A percentile compares a stretch with the other conserved stretches of the same genome.
Conservation (phyloP, 2,797 vertebrate genomes). For the Crocidura indochinensis region DNA sequence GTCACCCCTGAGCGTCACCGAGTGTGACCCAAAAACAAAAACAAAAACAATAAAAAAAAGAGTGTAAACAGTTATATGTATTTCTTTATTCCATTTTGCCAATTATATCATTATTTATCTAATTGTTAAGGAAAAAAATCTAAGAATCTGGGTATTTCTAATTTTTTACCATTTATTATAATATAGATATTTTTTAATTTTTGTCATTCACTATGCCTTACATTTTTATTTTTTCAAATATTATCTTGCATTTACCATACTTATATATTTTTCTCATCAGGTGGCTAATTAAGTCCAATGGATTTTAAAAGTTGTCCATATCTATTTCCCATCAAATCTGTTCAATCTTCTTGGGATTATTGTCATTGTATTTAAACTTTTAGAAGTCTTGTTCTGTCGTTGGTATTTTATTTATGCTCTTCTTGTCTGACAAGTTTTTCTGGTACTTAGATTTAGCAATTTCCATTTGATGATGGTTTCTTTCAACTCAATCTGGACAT, state of each 20-base stretch:
- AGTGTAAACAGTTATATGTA: background rate
- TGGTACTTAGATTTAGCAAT: background rate
- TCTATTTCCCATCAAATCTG: no score
- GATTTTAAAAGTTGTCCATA: no score
- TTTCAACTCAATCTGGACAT: background rate
- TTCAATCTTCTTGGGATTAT: background rate
- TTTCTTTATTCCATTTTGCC: background rate
- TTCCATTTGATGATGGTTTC: constrained; percentile 9
- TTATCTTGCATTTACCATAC: background rate
- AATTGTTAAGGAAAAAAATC: background rate
- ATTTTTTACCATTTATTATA: no score
- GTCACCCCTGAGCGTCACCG: no score
- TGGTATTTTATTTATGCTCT: background rate
- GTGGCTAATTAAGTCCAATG: no score
- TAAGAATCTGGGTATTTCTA: background rate
- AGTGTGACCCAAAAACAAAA: no score
- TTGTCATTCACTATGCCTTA: background rate
- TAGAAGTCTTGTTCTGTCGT: background rate
- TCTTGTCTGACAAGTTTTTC: background rate
- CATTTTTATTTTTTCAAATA: constrained; percentile 1
- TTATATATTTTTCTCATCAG: background rate
- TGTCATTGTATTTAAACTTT: background rate
- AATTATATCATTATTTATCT: background rate
- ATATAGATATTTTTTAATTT: no score
- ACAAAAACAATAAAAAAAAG: no score